A percentile compares a stretch with the other conserved stretches of the same genome.
phyloP scores from a whole-genome alignment of 1,140 invertebrate genomes.

The Drosophila asahinai region DNA sequence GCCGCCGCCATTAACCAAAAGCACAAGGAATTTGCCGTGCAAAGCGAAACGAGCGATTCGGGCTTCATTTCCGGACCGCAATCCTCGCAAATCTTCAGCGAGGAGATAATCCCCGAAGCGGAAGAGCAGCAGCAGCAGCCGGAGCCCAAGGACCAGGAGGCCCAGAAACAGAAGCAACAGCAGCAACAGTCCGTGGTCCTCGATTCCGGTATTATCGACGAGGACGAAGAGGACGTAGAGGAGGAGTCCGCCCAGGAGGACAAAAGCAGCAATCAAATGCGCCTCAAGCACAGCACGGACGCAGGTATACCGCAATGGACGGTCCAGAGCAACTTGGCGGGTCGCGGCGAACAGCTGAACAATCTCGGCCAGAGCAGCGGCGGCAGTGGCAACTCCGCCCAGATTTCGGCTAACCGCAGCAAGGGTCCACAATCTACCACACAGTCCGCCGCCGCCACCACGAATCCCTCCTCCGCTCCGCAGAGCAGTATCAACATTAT shows the following conservation, averaged over 20 bases:
- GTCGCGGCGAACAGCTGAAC: conserved; percentile 57
- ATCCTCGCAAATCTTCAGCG: conserved; percentile 72
- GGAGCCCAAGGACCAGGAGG: conserved; percentile 16
- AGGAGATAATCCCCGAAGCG: conserved; percentile 50
- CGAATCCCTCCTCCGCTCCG: conserved; percentile 34
- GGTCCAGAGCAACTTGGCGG: conserved; percentile 55
- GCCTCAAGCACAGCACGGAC: conserved; percentile 61
- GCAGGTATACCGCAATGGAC: conserved; percentile 69
- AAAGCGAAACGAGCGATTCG: conserved; percentile 85
- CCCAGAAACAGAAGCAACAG: conserved; percentile 23
- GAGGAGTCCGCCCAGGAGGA: conserved; percentile 38
- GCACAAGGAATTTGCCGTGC: conserved; percentile 78
- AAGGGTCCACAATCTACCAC: conserved; percentile 31
- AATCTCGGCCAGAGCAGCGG: conserved; percentile 54
- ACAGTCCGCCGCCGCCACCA: conserved; percentile 25
- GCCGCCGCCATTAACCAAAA: conserved; percentile 59
- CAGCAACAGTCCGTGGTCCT: conserved; percentile 36
- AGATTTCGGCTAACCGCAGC: conserved; percentile 22
- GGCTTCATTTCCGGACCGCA: conserved; percentile 83
- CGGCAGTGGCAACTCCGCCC: conserved; percentile 2
- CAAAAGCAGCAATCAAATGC: conserved; percentile 58
- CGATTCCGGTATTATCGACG: conserved; percentile 77
- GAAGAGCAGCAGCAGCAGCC: conserved; percentile 18
- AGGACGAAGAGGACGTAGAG: conserved; percentile 58
- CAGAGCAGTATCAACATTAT: conserved; percentile 60